Evolutionary conservation across 1,140 invertebrate species (phyloP), one percentile per base, ranked within the genome.

Genomic region (Anagrus nilaparvatae): DNA sequence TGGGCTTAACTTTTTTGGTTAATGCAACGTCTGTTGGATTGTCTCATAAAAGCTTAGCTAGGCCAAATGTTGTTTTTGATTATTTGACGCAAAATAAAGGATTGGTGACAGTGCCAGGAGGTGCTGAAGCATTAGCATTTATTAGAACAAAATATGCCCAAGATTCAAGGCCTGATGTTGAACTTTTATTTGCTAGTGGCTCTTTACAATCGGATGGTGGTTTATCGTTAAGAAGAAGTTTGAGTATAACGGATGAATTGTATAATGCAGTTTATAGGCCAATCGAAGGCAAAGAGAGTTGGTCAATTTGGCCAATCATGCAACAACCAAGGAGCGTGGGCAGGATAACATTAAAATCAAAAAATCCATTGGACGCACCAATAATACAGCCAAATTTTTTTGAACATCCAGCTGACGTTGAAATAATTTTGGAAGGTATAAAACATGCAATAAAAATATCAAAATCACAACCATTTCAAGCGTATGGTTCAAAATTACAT

Each of bases 381-480:
- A 69, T 76, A 23, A 72, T 92, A 23, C 75, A 87, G 53, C 79
- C 84, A 0, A 81, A 84, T 44, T 87, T 84, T 52, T 78, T 87
- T 41, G 61, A 66, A 2, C 69, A 78, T 42, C 65, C 69, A n/a
- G 69, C 73, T 20, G 83, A 86, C 52, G 48, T 82, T 8, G 71
- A 77, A 28, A 78, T 78, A 3, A 61, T 83, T 28, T 55, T 87
- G 4, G 78, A 79, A 9, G 80, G 75, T 0, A 71, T 84, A 19
- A 77, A 79, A 58, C 70, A 76, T 43, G 68, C 76, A 6, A 64
- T 81, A 29, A 66, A 73, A 48, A 59, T 84, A 19, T 56, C 71
- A 0, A 54, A 73, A 39, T 79, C 76, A n/a, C 63, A 70, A 19
- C 68, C 78, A 0, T 76, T 85, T 37, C 68, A 73, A 46, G 73